Conservation (phyloP, 2,888 invertebrate species). For the Lithophane leautieri region DNA sequence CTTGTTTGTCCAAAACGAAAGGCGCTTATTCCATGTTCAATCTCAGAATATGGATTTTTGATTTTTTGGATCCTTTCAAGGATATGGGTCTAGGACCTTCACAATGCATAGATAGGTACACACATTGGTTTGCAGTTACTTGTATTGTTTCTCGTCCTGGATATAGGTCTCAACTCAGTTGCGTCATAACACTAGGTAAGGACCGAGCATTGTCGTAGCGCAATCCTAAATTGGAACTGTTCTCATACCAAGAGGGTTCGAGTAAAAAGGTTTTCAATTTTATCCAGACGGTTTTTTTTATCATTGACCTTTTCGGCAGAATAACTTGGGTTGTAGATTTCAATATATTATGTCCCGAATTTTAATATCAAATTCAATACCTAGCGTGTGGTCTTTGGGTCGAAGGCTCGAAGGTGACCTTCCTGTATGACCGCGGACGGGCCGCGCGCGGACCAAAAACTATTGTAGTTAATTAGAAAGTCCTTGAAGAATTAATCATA, state of each 20-base stretch:
- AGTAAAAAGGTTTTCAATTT: slow-evolving; percentile 34
- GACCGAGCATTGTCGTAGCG: slow-evolving; percentile 49
- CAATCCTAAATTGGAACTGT: slow-evolving; percentile 37
- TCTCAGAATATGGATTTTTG: background rate
- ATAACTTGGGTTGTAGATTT: slow-evolving; percentile 3
- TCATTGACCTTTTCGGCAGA: slow-evolving; percentile 1
- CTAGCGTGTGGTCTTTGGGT: background rate
- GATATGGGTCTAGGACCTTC: too few species aligned
- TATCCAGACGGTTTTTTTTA: slow-evolving; percentile 12
- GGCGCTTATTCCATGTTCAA: background rate
- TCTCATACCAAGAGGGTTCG: slow-evolving; percentile 12
- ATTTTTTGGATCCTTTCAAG: background rate
- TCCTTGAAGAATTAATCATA: too few species aligned
- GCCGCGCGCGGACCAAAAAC: too few species aligned
- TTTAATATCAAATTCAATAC: background rate
- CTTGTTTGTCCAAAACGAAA: background rate
- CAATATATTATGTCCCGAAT: slow-evolving; percentile 3
- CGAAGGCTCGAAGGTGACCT: slow-evolving; percentile 9
- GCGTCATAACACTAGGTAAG: slow-evolving; percentile 58
- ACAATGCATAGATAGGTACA: background rate
- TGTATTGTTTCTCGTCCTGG: slow-evolving; percentile 29
- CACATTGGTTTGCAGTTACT: slow-evolving; percentile 5
- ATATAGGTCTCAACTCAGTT: slow-evolving; percentile 37
- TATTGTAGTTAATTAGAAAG: too few species aligned
- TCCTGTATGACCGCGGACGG: too few species aligned